Percentiles rank a stretch among this genome's conserved stretches.
Evolutionary conservation across 2,888 invertebrate genomes (phyloP).

Genomic region (Drosophila kuntzei): DNA sequence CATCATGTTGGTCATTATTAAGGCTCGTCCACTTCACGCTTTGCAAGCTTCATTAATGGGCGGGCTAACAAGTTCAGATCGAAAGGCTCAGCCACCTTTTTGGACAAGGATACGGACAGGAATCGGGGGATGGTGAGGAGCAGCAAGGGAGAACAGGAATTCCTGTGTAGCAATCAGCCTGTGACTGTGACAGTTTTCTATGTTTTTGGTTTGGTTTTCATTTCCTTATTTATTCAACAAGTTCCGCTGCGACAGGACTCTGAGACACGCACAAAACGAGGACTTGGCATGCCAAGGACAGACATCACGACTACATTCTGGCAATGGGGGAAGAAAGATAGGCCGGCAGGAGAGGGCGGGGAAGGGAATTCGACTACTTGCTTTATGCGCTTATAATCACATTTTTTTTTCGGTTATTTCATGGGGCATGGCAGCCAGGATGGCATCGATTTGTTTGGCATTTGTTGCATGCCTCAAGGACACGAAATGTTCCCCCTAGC

Average conservation of each 20-base stretch:
- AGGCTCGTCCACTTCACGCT: slow-evolving; percentile 53
- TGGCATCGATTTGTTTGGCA: slow-evolving; percentile 73
- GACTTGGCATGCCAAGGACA: slow-evolving; percentile 37
- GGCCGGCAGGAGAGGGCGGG: not conserved
- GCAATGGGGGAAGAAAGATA: too few species aligned
- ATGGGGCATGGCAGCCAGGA: slow-evolving; percentile 10
- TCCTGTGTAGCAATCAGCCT: slow-evolving; percentile 69
- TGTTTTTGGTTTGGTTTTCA: slow-evolving; percentile 53
- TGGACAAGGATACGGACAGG: not conserved
- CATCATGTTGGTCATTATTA: slow-evolving; percentile 7
- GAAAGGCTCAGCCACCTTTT: slow-evolving; percentile 1
- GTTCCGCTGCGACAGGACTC: slow-evolving; percentile 60
- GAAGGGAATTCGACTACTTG: slow-evolving; percentile 29
- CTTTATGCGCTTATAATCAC: slow-evolving; percentile 76
- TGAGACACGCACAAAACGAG: slow-evolving; percentile 48
- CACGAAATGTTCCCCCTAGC: slow-evolving; percentile 21
- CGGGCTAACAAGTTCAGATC: slow-evolving; percentile 48
- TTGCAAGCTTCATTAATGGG: slow-evolving; percentile 33
- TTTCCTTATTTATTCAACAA: slow-evolving; percentile 79
- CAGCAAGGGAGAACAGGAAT: slow-evolving; percentile 50
- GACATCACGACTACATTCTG: slow-evolving; percentile 8
- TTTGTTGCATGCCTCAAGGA: slow-evolving; percentile 72
- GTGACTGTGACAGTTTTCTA: slow-evolving; percentile 60
- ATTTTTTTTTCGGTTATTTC: slow-evolving; percentile 48
- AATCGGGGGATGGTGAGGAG: not conserved